phyloP scores from a whole-genome alignment of 2,113 vertebrate genomes.

The Larimichthys crocea region DNA sequence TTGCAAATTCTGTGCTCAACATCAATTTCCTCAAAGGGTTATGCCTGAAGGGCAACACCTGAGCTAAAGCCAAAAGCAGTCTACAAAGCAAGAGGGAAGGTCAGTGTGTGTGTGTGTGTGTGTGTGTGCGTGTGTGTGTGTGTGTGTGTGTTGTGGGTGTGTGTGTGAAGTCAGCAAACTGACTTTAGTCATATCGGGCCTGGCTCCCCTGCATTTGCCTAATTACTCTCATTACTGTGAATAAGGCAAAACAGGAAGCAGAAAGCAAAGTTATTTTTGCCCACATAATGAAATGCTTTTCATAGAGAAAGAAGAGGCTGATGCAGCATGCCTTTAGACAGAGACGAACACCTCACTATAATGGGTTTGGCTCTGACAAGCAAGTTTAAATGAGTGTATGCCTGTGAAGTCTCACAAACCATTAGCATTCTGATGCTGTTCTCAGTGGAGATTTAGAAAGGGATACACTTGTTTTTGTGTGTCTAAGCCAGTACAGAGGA shows the following conservation, averaged over 20 bases:
- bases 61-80: constrained; percentile 88
- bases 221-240: constrained; percentile 58
- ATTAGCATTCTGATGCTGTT: constrained; percentile 8
- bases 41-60: constrained; percentile 90
- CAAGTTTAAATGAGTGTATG: constrained; percentile 13
- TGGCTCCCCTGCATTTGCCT: constrained; percentile 39
- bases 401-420: constrained; percentile 9
- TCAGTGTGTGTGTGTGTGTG: neutral
- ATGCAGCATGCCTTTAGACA: constrained; percentile 36
- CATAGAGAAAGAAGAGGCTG: constrained; percentile 50
- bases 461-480: neutral
- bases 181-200: constrained; percentile 42
- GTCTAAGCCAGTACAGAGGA: too few species aligned
- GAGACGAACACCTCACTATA: constrained; percentile 14
- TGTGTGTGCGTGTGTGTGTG: constrained; percentile 48
- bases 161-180: constrained; percentile 51
- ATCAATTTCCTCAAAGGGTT: constrained; percentile 36
- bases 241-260: constrained; percentile 28
- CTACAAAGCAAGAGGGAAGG: constrained; percentile 84
- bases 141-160: constrained; percentile 3
- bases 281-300: constrained; percentile 45
- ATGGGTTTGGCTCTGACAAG: constrained; percentile 37
- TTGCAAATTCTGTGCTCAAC: neutral
- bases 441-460: neutral
- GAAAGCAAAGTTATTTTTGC: constrained; percentile 56